These are phyloP conservation scores for Romanogobio albipinnatus DNA, from an alignment of 2,113 vertebrate species.

Conservation along the genomic window DNA sequence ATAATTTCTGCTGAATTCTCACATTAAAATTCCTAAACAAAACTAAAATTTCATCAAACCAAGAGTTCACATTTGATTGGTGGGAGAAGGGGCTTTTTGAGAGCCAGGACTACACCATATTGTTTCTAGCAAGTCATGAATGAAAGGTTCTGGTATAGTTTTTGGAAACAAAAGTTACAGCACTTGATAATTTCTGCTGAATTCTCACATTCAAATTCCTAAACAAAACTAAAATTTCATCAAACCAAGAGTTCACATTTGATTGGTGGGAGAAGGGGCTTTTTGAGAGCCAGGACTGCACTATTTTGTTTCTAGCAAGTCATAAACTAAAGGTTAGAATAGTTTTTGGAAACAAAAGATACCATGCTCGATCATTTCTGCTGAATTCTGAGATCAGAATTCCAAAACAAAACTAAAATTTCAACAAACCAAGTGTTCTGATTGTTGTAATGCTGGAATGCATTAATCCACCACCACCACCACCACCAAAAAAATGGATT, in stretches of 20 bases:
- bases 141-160: too few relatives aligned
- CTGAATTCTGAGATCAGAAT: not conserved
- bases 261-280: constrained; percentile 17
- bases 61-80: too few relatives aligned
- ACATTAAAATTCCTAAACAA: too few relatives aligned
- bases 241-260: not conserved
- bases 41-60: too few relatives aligned
- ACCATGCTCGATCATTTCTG: not conserved
- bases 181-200: not conserved
- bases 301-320: constrained; percentile 1
- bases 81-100: too few relatives aligned
- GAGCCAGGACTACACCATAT: too few relatives aligned
- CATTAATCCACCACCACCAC: not conserved
- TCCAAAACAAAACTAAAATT: not conserved
- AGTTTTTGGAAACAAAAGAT: not conserved
- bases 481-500: not conserved
- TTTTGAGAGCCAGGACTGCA: constrained; percentile 12
- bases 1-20: too few relatives aligned
- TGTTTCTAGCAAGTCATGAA: too few relatives aligned
- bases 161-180: not conserved
- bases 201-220: not conserved
- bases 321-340: not conserved
- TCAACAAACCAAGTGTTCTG: not conserved
- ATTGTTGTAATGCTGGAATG: not conserved
- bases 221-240: not conserved